These are phyloP conservation scores for Metallyticus violacea DNA, from an alignment of 2,888 invertebrate genomes.

Conservation along the genomic window DNA sequence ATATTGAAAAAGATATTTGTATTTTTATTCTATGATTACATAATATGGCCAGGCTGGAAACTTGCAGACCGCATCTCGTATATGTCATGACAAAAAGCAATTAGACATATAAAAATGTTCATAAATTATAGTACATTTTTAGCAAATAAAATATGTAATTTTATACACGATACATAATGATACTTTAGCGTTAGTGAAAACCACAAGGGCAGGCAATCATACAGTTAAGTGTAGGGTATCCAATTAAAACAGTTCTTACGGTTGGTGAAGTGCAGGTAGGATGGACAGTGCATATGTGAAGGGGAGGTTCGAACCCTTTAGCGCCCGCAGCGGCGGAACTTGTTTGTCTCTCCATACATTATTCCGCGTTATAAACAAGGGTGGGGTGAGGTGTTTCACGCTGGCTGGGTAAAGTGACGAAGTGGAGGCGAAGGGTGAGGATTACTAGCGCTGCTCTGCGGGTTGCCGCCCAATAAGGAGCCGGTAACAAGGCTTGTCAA, in stretches of 20 bases:
- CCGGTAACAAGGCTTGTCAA: conserved; percentile 30
- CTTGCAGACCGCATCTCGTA: too few species aligned
- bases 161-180: too few species aligned
- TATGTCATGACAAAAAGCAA: too few species aligned
- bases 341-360: background rate
- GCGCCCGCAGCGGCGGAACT: background rate
- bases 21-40: too few species aligned
- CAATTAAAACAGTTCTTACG: background rate
- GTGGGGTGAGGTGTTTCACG: conserved; percentile 15
- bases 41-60: too few species aligned
- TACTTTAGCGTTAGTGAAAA: too few species aligned
- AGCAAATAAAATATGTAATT: too few species aligned
- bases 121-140: too few species aligned
- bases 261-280: background rate
- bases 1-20: too few species aligned
- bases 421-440: conserved; percentile 24
- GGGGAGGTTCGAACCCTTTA: background rate
- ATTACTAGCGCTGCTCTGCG: conserved; percentile 22
- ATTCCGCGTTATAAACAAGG: background rate
- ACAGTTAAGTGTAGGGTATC: too few species aligned
- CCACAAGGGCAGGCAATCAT: too few species aligned
- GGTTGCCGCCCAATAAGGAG: conserved; percentile 28
- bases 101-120: too few species aligned
- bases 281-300: background rate
- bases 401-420: conserved; percentile 26